Base-by-base conservation (phyloP, 2,888 invertebrate genomes). In the Philereme vetulata region DNA sequence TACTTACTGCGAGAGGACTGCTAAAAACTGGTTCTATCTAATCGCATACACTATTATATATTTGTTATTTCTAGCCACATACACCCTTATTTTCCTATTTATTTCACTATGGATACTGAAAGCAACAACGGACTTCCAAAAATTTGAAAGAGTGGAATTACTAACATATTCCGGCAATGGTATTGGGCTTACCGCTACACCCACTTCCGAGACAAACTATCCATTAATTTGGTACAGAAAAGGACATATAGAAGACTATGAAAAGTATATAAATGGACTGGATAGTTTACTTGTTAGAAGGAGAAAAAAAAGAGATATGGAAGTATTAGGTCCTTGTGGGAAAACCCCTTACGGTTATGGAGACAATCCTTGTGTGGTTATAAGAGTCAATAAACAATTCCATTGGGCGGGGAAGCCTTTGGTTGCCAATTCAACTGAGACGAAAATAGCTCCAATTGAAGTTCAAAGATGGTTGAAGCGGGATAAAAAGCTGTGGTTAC, bases 141-240 rank as follows among this genome's bases (percentile, higher is more conserved):
- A 21, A 0, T 43, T 67, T 0, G 76, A 80, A 0, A 81, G 79
- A 64, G 10, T 60, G 0, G 66, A 75, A 0, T 56, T 80, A 2
- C 52, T 79, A 4, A 75, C 80, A 0, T 88, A 82, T 63, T 68
- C 82, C 0, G 67, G 76, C n/a, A 70, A 77, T 3, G 84, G 80
- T 0, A 76, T 91, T 32, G 91, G 91, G 0, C 64, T 91, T 0
- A 74, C 90, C 5, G 89, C 85, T 0, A 80, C 81, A 0, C 91
- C 91, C 0, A 77, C 84, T 2, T 75, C 84, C 3, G 79, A 80
- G 43, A 62, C 75, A 9, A 77, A 42, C 52, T 68, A 71, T 8
- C 85, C 90, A 4, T 54, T 90, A 33, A 89, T 91, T 62, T 87
- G 82, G 81, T 91, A 90, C 54, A 81, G 75, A 53, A 74, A 74